Conservation (phyloP, 2,888 invertebrate genomes). For the Plutella xylostella region DNA sequence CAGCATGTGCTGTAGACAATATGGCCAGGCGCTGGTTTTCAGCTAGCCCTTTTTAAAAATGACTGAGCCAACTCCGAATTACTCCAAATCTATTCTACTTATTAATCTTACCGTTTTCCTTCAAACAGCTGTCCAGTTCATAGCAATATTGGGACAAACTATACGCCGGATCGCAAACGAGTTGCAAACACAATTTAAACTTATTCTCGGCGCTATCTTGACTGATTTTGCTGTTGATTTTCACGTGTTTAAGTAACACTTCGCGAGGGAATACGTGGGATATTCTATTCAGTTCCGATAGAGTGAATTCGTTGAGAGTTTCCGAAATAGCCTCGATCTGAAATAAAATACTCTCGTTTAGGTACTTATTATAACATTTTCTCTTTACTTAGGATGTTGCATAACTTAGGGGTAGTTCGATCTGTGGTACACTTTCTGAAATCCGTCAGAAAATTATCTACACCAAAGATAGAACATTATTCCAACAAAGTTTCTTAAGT, state of each 20-base stretch:
- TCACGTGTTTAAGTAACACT: neutral
- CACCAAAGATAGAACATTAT: too few relatives aligned
- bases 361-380: too few relatives aligned
- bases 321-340: conserved; percentile 1
- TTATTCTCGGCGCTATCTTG: conserved; percentile 7
- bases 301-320: neutral
- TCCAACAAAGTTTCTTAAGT: too few relatives aligned
- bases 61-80: too few relatives aligned
- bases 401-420: too few relatives aligned
- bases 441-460: too few relatives aligned
- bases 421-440: too few relatives aligned
- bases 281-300: neutral
- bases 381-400: too few relatives aligned
- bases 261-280: neutral
- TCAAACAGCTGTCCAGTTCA: conserved; percentile 14
- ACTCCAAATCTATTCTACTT: neutral
- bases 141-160: conserved; percentile 21
- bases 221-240: neutral
- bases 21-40: too few relatives aligned
- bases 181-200: conserved; percentile 25
- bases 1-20: too few relatives aligned
- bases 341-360: conserved; percentile 1
- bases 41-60: too few relatives aligned
- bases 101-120: conserved; percentile 4
- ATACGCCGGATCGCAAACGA: conserved; percentile 29